Evolutionary conservation across 2,113 vertebrate genomes (phyloP).

Genomic region (Nesospiza acunhae): DNA sequence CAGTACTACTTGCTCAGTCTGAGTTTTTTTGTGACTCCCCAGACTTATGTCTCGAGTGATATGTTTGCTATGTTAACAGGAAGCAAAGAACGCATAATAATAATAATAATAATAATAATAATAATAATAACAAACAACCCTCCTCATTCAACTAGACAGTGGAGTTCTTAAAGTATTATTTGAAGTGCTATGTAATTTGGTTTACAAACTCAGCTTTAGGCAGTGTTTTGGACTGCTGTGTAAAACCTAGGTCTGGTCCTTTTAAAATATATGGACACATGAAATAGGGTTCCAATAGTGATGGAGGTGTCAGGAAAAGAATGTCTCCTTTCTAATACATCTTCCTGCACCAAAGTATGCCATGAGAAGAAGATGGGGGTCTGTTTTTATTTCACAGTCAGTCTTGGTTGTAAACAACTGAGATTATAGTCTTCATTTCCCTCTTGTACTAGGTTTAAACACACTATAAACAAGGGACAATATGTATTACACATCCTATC

Average conservation of each 20-base stretch:
- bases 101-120: background rate
- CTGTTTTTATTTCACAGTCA: background rate
- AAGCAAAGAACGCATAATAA: background rate
- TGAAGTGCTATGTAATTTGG: background rate
- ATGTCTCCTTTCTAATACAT: background rate
- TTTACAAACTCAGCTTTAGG: background rate
- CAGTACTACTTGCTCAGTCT: background rate
- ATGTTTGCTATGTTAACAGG: background rate
- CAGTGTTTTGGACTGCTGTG: background rate
- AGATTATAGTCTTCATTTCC: background rate
- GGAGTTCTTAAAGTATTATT: background rate
- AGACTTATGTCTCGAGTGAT: rapidly evolving
- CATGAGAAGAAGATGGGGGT: background rate
- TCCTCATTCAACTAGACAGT: background rate
- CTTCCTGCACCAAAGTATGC: background rate
- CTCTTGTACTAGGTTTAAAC: background rate
- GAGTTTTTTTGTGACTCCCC: background rate
- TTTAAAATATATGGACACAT: background rate
- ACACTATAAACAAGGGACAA: background rate
- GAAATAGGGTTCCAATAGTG: background rate
- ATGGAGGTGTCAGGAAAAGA: background rate
- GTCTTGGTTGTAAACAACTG: background rate
- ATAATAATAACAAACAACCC: background rate
- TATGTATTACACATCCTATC: background rate
- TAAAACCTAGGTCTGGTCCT: background rate